phyloP scores from a whole-genome alignment of 1,140 invertebrate species.

The Gryllus bimaculatus region DNA sequence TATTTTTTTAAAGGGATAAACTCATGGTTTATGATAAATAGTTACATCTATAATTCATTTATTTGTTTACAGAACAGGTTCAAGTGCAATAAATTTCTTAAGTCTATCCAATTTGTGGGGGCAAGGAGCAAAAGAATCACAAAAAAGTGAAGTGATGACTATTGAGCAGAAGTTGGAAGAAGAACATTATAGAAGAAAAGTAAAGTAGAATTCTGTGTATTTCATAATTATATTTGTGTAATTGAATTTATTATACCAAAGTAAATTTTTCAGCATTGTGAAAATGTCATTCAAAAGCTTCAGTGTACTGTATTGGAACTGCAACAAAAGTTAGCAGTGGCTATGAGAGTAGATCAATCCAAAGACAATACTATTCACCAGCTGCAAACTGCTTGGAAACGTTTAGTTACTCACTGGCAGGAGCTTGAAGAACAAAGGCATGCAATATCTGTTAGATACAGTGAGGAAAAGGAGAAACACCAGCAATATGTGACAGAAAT shows the following conservation, averaged over 20 bases:
- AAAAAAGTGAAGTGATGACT: slow-evolving; percentile 24
- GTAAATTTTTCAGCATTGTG: slow-evolving; percentile 51
- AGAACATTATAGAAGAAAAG: slow-evolving; percentile 61
- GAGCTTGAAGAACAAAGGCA: slow-evolving; percentile 36
- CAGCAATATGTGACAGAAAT: slow-evolving; percentile 6
- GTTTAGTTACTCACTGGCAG: slow-evolving; percentile 37
- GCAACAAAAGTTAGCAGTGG: slow-evolving; percentile 67
- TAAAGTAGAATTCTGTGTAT: slow-evolving; percentile 28
- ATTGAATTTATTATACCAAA: not conserved
- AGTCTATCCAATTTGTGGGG: slow-evolving; percentile 47
- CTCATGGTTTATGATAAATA: too few species aligned
- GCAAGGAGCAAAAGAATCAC: slow-evolving; percentile 26
- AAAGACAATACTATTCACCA: slow-evolving; percentile 59
- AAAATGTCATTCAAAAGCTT: slow-evolving; percentile 60
- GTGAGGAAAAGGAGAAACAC: slow-evolving; percentile 26
- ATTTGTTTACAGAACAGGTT: not conserved
- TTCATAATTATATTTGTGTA: slow-evolving; percentile 18
- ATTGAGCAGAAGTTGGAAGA: slow-evolving; percentile 55
- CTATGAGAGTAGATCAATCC: slow-evolving; percentile 58
- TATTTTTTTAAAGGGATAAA: too few species aligned
- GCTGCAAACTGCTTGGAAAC: slow-evolving; percentile 46
- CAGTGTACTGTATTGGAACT: slow-evolving; percentile 62
- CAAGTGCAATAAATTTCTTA: slow-evolving; percentile 28
- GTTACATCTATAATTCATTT: too few species aligned
- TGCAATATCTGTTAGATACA: slow-evolving; percentile 30